Evolutionary conservation across 1,140 invertebrate species (phyloP).

Genomic region (Pogonomyrmex californicus): DNA sequence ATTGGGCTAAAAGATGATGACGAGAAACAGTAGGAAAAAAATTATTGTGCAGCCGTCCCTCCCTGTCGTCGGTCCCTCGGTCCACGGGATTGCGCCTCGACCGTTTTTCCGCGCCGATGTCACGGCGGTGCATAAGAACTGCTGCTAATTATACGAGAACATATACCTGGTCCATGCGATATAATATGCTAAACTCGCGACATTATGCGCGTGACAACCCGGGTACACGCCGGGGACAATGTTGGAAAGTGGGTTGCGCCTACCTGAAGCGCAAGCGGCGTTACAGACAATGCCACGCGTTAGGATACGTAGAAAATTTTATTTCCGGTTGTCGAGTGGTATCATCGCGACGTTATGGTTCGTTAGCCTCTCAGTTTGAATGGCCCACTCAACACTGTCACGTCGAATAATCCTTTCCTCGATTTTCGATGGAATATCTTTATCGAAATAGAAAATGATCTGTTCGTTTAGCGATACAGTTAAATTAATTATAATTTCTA

Average conservation of each 20-base stretch:
- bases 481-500: not conserved
- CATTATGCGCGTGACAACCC: slow-evolving; percentile 82
- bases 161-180: slow-evolving; percentile 82
- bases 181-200: slow-evolving; percentile 80
- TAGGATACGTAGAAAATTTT: slow-evolving; percentile 74
- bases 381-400: slow-evolving; percentile 29
- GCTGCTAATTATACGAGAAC: slow-evolving; percentile 83
- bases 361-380: slow-evolving; percentile 63
- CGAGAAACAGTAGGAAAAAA: slow-evolving; percentile 63
- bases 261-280: slow-evolving; percentile 68
- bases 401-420: not conserved
- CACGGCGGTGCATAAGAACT: slow-evolving; percentile 71
- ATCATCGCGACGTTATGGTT: slow-evolving; percentile 74
- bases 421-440: slow-evolving; percentile 37
- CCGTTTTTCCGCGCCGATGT: slow-evolving; percentile 71
- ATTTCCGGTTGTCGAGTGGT: slow-evolving; percentile 74
- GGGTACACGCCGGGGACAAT: slow-evolving; percentile 78
- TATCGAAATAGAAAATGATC: slow-evolving; percentile 11
- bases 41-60: slow-evolving; percentile 24
- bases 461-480: not conserved
- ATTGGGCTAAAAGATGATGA: slow-evolving; percentile 17
- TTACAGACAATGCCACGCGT: slow-evolving; percentile 70
- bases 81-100: slow-evolving; percentile 37
- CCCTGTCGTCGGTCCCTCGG: not conserved
- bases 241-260: slow-evolving; percentile 60